phyloP scores from a whole-genome alignment of 2,888 invertebrate genomes.

The Rhingia rostrata region DNA sequence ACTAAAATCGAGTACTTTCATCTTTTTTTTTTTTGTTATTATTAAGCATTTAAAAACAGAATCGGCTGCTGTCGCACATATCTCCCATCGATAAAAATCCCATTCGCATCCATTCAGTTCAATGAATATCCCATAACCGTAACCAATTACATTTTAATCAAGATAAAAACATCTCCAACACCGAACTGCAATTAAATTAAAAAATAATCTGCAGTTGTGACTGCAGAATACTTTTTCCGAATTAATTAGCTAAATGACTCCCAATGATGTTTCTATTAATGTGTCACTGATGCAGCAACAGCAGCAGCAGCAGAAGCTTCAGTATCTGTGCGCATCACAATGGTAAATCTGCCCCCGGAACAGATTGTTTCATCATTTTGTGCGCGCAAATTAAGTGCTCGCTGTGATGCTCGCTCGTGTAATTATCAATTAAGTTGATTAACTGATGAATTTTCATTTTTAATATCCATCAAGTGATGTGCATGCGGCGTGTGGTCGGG shows the following conservation, averaged over 20 bases:
- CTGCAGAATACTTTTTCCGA: conserved; percentile 41
- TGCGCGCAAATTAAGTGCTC: conserved; percentile 48
- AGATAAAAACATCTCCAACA: conserved; percentile 44
- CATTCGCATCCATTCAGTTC: neutral
- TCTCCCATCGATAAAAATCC: neutral
- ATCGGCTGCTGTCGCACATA: neutral
- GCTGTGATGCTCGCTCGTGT: conserved; percentile 42
- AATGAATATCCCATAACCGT: conserved; percentile 35
- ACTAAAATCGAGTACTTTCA: too few species aligned
- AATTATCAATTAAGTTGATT: conserved; percentile 74
- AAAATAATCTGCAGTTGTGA: conserved; percentile 50
- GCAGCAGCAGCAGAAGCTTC: neutral
- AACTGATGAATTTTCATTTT: conserved; percentile 74
- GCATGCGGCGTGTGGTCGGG: neutral
- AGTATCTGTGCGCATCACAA: conserved; percentile 41
- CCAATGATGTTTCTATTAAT: conserved; percentile 68
- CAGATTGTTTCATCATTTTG: conserved; percentile 65
- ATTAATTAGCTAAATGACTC: conserved; percentile 74
- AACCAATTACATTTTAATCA: conserved; percentile 62
- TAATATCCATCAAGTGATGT: conserved; percentile 70
- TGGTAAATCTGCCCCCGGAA: conserved; percentile 61
- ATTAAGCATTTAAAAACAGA: neutral
- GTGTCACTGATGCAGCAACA: conserved; percentile 44
- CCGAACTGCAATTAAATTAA: conserved; percentile 52
- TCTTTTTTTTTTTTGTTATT: too few species aligned